Evolutionary conservation across 2,113 vertebrate species (phyloP).

Genomic region (Emydura subglobosa): DNA sequence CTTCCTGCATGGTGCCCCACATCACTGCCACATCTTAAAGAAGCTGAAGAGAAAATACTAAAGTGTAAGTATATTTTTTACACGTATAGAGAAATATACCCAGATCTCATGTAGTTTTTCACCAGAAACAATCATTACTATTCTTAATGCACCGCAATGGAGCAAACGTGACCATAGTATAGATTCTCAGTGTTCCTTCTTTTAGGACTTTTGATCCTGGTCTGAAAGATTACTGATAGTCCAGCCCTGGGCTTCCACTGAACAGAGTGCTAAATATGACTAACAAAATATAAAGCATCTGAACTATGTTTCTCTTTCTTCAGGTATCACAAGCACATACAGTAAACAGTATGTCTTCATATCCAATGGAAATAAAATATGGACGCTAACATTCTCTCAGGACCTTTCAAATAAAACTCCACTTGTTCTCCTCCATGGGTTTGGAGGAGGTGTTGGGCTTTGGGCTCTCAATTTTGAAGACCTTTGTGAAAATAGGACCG

Average conservation of each 20-base stretch:
- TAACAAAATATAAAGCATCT: not conserved
- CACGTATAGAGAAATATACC: not conserved
- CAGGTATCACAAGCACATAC: conserved; percentile 86
- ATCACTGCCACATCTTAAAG: conserved; percentile 88
- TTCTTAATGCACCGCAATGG: not conserved
- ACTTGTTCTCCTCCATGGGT: conserved; percentile 93
- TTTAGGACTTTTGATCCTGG: not conserved
- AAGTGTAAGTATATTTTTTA: conserved; percentile 84
- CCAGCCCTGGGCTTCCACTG: not conserved
- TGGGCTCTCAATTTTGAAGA: conserved; percentile 94
- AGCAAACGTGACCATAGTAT: not conserved
- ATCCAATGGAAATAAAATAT: conserved; percentile 87
- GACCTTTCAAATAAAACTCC: conserved; percentile 84
- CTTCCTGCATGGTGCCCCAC: conserved; percentile 95
- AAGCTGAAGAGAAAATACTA: conserved; percentile 93
- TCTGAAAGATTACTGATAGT: not conserved
- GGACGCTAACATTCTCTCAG: conserved; percentile 87
- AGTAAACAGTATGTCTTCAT: conserved; percentile 84
- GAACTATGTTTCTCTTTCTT: conserved; percentile 33
- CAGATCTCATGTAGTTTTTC: not conserved
- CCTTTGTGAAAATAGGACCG: conserved; percentile 85
- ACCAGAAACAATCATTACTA: not conserved
- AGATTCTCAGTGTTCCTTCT: not conserved
- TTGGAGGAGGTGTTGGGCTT: conserved; percentile 93
- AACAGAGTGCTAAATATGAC: not conserved